phyloP scores from a whole-genome alignment of 2,797 vertebrate genomes.

The Spatula clypeata region DNA sequence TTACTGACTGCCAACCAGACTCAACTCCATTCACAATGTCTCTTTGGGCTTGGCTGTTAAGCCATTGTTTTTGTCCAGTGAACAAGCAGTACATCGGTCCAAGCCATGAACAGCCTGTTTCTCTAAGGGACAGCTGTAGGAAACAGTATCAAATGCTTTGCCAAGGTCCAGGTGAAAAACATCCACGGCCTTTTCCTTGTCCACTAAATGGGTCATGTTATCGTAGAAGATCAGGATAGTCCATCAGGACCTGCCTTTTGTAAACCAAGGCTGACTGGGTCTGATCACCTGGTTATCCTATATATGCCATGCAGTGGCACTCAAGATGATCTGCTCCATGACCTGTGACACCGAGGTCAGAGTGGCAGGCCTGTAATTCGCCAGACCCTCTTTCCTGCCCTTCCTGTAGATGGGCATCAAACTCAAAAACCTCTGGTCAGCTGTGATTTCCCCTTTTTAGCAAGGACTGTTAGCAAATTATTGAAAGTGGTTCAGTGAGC shows the following conservation, averaged over 20 bases:
- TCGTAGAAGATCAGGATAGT: no score
- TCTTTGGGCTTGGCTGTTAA: background rate
- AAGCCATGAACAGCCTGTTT: background rate
- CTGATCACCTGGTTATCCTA: background rate
- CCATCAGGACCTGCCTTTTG: no score
- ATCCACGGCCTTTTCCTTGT: no score
- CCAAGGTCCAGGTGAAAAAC: background rate
- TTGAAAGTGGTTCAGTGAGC: no score
- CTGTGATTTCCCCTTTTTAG: no score
- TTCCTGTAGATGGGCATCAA: background rate
- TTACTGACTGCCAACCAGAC: no score
- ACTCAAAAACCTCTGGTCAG: background rate
- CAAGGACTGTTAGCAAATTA: no score
- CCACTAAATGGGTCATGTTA: no score
- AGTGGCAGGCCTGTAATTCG: background rate
- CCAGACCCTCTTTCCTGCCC: background rate
- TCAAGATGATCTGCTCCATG: background rate
- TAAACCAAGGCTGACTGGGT: background rate
- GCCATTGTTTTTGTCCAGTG: background rate
- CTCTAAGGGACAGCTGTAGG: background rate
- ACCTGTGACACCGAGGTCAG: background rate
- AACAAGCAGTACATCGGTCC: background rate
- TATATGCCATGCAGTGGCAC: background rate
- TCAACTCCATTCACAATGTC: background rate
- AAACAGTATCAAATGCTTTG: background rate